These are phyloP conservation scores for Cepphus grylle DNA, from an alignment of 2,113 vertebrate species.

Conservation along the genomic window DNA sequence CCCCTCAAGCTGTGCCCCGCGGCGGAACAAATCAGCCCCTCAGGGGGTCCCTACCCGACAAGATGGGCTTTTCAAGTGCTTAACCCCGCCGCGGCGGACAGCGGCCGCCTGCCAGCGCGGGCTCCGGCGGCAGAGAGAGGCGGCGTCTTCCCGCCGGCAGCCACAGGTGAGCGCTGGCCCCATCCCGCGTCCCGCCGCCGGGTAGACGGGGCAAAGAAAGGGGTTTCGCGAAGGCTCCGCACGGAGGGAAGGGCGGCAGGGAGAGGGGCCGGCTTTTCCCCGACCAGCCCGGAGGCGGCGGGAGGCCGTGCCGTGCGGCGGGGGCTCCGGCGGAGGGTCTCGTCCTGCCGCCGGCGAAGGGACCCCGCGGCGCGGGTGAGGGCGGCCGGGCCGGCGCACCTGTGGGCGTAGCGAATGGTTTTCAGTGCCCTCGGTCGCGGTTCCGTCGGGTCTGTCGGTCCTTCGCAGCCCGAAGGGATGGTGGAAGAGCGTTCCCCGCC, in stretches of 20 bases:
- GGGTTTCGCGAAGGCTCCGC: background rate
- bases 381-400: background rate
- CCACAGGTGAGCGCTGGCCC: slow-evolving; percentile 38
- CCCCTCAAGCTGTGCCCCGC: slow-evolving; percentile 72
- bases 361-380: background rate
- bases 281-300: background rate
- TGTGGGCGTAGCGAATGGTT: background rate
- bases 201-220: background rate
- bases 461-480: background rate
- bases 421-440: background rate
- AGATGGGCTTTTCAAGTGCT: slow-evolving; percentile 77
- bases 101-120: slow-evolving; percentile 43
- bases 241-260: background rate
- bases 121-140: slow-evolving; percentile 16
- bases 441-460: background rate
- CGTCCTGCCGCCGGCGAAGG: background rate
- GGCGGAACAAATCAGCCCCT: slow-evolving; percentile 52
- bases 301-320: background rate
- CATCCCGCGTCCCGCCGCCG: background rate
- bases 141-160: slow-evolving; percentile 43
- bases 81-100: slow-evolving; percentile 41
- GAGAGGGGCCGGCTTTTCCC: background rate
- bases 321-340: background rate
- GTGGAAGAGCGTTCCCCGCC: too few relatives aligned
- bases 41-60: slow-evolving; percentile 57